Base-by-base conservation (phyloP, 2,113 vertebrate genomes). In the Dolichotis patagonum region DNA sequence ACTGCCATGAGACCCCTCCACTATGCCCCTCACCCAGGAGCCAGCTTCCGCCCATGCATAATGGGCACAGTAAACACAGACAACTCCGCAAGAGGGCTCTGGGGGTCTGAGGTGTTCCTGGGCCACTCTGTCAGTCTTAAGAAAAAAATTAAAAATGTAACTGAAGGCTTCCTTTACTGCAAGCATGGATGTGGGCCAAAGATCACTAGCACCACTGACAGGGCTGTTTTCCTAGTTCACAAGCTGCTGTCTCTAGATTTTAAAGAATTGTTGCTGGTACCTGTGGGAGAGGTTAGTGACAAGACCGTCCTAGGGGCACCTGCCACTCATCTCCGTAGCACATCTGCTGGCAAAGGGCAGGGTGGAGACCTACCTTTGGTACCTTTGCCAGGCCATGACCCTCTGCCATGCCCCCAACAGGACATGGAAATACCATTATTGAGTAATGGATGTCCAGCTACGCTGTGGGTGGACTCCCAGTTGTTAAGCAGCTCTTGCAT, bases 231-330 rank as follows among this genome's bases (percentile, higher is more conserved):
- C 91, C 86, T 22, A 56, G 65, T 93, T 94, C 71, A 71, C 26
- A 95, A 95, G 82, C 88, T 91, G 46, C 63, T 96, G 2, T 92
- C 62, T 91, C 73, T 54, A 94, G 60, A 86, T 91, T 73, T 85
- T 95, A 93, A 84, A 92, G 81, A 96, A 71, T 96, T 96, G 14
- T 63, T 92, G 83, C 43, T 95, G 82, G 32, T 56, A 86, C 54
- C 63, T 73, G 58, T 90, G 26, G 41, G 75, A n/a, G 58, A 54
- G 38, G 5, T 71, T 96, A 65, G 82, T 35, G 49, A 69, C 46
- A 41, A 78, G 78, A 60, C 62, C 69, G 46, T 75, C 83, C 87
- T 58, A 91, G 80, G 85, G 52, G 19, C 83, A 88, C 85, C 75
- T 93, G 56, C 52, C 0, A 0, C n/a, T 28, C 78, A 43, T 58